Base-by-base conservation (phyloP, 2,113 vertebrate species). In the Crotalus viridis region DNA sequence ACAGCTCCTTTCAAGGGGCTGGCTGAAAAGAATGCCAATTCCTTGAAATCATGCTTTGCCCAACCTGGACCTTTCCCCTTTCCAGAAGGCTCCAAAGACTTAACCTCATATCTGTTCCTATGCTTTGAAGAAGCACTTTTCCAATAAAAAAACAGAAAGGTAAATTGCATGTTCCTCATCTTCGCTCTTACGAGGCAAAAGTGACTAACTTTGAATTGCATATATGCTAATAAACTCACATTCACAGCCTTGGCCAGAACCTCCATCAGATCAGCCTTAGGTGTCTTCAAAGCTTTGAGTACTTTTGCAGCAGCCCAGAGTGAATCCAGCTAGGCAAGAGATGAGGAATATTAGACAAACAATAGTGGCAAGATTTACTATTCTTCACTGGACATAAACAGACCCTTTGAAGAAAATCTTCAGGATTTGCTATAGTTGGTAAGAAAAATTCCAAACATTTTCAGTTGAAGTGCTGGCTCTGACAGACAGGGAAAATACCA, bases 301-400 rank as follows among this genome's bases (percentile, higher is more conserved):
- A 98, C 98, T 24, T 98, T 97, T 0, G 97, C 97, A 0, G 98
- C 99, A 4, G 99, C 99, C 48, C 98, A 98, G 93, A 99, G 96
- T 1, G 99, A 98, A 69, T 99, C 99, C 98, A 99, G 95, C 99
- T 99, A 92, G 17, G 21, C 0, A 9, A 93, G 28, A 87, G 26
- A 88, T 10, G 87, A 57, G 43, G 52, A 55, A 93, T 43, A 94
- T 88, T 54, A 19, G 28, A 51, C 26, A 4, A 5, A 59, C 46
- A 86, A 48, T 28, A 86, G 7, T 85, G 91, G 59, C 13, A 85
- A 54, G 21, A 13, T 1, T 21, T 56, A 56, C 10, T 88, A 52
- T 81, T 61, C 59, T 54, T 5, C 33, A 89, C 4, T 57, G 88
- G 52, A 26, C 51, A 91, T 3, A 24, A 39, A 39, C 52, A 13